phyloP scores from a whole-genome alignment of 2,888 invertebrate species.

The Chloroclysta siterata region DNA sequence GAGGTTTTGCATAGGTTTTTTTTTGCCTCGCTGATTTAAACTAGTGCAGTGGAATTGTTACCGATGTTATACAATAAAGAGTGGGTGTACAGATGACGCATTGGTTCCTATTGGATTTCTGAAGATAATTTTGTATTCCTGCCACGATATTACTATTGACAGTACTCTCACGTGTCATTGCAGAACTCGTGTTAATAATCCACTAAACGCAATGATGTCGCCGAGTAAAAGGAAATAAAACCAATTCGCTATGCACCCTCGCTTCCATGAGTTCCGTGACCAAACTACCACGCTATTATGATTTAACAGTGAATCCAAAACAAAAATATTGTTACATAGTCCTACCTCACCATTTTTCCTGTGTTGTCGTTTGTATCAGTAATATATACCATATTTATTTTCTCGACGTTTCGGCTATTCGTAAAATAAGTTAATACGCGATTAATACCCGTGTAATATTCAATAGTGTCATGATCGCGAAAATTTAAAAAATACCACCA shows the following conservation, averaged over 20 bases:
- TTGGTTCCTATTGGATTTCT: constrained; percentile 50
- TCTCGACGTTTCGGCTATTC: too few species aligned
- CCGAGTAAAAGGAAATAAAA: constrained; percentile 57
- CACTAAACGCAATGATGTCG: constrained; percentile 46
- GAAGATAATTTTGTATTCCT: constrained; percentile 48
- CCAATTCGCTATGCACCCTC: constrained; percentile 38
- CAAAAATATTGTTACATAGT: background rate
- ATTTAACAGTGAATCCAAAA: constrained; percentile 22
- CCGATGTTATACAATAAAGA: too few species aligned
- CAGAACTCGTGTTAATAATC: constrained; percentile 53
- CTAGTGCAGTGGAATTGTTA: too few species aligned
- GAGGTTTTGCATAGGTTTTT: too few species aligned
- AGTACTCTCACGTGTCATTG: constrained; percentile 57
- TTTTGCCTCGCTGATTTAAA: too few species aligned
- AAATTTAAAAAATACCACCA: too few species aligned
- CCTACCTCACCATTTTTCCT: too few species aligned
- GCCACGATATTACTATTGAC: constrained; percentile 52
- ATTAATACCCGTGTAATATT: too few species aligned
- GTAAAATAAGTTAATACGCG: too few species aligned
- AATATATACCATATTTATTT: too few species aligned
- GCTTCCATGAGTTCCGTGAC: constrained; percentile 42
- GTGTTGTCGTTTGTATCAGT: too few species aligned
- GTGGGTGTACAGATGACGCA: background rate
- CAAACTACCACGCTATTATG: constrained; percentile 29
- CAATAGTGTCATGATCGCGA: too few species aligned